Evolutionary conservation across 2,113 vertebrate genomes (phyloP).

Genomic region (Speoplatyrhinus poulsoni): DNA sequence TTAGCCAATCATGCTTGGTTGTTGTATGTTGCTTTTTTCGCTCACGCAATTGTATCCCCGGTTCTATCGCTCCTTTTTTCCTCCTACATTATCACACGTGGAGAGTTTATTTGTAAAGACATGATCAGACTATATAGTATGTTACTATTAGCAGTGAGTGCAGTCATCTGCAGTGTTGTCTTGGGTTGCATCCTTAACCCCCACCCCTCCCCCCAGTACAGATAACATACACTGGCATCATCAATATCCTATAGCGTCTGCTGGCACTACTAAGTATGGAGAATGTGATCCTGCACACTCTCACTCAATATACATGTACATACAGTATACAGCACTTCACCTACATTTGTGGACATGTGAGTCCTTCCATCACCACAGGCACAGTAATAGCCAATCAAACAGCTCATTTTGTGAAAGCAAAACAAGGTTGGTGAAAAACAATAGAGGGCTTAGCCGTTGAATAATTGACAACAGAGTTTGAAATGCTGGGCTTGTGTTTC

Average conservation of each 20-base stretch:
- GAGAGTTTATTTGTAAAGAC: too few relatives aligned
- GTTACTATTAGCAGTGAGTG: too few relatives aligned
- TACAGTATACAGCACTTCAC: neutral
- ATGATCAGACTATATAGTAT: too few relatives aligned
- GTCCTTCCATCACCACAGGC: neutral
- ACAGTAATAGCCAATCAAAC: slow-evolving; percentile 46
- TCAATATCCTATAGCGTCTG: neutral
- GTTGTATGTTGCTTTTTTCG: too few relatives aligned
- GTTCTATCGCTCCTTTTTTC: too few relatives aligned
- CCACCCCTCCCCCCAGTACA: too few relatives aligned
- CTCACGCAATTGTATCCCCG: too few relatives aligned
- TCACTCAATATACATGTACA: neutral
- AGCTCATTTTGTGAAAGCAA: slow-evolving; percentile 24
- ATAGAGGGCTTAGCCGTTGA: slow-evolving; percentile 24
- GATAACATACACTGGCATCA: neutral
- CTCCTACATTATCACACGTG: too few relatives aligned
- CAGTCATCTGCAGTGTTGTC: too few relatives aligned
- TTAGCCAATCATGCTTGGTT: too few relatives aligned
- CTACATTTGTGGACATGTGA: neutral
- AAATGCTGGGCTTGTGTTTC: slow-evolving; percentile 21
- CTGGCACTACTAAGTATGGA: neutral
- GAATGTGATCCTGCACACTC: neutral
- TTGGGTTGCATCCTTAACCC: too few relatives aligned
- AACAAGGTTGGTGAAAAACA: slow-evolving; percentile 37
- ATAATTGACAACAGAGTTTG: neutral